A percentile compares a stretch with the other conserved stretches of the same genome.
phyloP scores from a whole-genome alignment of 2,888 invertebrate genomes.

The Epirrita christyi region DNA sequence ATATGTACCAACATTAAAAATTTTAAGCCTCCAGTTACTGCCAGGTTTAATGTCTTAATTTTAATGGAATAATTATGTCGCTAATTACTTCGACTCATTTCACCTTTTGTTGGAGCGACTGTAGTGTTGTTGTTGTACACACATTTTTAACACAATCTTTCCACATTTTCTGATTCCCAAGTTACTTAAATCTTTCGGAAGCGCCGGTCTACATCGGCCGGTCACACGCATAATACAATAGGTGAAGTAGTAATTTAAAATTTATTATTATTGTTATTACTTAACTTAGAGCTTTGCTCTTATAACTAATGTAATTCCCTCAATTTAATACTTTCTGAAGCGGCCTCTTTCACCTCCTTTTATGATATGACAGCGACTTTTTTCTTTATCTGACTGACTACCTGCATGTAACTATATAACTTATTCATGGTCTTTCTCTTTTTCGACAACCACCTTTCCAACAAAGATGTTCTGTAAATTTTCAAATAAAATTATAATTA shows the following conservation, averaged over 20 bases:
- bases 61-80: constrained; percentile 69
- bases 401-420: no score
- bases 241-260: background rate
- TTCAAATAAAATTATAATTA: no score
- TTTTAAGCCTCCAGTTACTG: constrained; percentile 49
- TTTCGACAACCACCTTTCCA: no score
- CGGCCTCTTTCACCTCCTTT: no score
- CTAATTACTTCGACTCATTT: constrained; percentile 54
- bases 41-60: constrained; percentile 61
- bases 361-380: no score
- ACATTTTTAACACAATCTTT: constrained; percentile 9
- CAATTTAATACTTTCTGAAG: no score
- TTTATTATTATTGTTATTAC: no score
- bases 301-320: no score
- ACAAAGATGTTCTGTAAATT: no score
- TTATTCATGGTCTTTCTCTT: no score
- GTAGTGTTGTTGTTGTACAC: constrained; percentile 21
- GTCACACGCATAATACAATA: background rate
- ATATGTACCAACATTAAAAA: constrained; percentile 50
- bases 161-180: background rate
- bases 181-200: background rate
- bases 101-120: constrained; percentile 33
- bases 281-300: no score
- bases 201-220: background rate
- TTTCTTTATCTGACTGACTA: no score